Conservation (phyloP, 2,113 vertebrate genomes). For the Bothrops jararaca region DNA sequence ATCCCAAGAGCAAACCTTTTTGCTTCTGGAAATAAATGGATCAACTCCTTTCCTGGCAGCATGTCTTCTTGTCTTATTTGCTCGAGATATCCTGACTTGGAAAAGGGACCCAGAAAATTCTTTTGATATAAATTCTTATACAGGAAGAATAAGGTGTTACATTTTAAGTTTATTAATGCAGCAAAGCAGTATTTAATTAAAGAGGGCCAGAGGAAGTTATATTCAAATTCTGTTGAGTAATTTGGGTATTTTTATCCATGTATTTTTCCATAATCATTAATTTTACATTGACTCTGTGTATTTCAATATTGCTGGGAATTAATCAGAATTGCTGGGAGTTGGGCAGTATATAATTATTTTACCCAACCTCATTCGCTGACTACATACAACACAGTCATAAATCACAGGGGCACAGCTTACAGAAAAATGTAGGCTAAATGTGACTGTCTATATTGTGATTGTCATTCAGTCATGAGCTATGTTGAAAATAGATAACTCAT, state of each 20-base stretch:
- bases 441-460: background rate
- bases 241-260: background rate
- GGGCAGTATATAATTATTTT: background rate
- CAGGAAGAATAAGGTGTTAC: background rate
- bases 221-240: background rate
- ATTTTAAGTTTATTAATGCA: background rate
- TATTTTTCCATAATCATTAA: background rate
- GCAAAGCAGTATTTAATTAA: background rate
- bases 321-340: background rate
- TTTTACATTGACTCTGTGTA: background rate
- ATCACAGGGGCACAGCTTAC: background rate
- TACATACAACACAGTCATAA: background rate
- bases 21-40: too few species aligned
- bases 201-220: background rate
- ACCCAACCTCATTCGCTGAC: background rate
- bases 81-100: background rate
- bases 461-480: background rate
- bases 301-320: background rate
- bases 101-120: background rate
- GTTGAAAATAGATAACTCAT: background rate
- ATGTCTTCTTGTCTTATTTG: too few species aligned
- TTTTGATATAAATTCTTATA: background rate
- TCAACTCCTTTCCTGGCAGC: too few species aligned
- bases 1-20: too few species aligned
- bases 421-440: background rate